phyloP scores from a whole-genome alignment of 2,797 vertebrate species.

The Mus minutoides region DNA sequence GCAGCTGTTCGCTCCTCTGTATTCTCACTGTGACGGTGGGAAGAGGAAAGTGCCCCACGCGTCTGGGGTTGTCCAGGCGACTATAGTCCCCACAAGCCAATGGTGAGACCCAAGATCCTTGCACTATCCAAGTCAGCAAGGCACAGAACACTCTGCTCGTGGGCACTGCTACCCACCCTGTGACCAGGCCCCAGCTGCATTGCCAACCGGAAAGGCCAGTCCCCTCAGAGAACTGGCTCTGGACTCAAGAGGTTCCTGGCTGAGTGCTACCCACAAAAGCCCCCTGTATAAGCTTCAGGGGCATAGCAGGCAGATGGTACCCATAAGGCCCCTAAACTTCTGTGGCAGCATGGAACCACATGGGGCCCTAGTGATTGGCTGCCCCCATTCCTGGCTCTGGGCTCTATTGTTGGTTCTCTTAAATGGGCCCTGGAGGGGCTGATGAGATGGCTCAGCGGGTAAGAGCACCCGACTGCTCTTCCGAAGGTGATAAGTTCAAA shows the following conservation, averaged over 20 bases:
- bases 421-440: not conserved
- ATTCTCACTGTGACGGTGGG: conserved; percentile 91
- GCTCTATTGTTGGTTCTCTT: not conserved
- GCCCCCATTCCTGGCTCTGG: not conserved
- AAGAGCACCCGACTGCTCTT: no score
- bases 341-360: not conserved
- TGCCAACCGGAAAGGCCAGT: not conserved
- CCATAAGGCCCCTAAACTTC: not conserved
- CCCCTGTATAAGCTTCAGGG: not conserved
- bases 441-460: no score
- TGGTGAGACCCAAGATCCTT: not conserved
- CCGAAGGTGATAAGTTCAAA: no score
- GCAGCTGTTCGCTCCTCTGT: conserved; percentile 95
- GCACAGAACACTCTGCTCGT: not conserved
- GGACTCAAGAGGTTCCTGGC: not conserved
- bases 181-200: no score
- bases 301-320: no score
- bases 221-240: not conserved
- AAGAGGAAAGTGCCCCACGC: not conserved
- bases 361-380: not conserved
- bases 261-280: not conserved
- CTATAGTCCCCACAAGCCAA: no score
- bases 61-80: not conserved
- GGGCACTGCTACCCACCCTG: not conserved
- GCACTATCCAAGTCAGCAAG: not conserved